Base-by-base conservation (phyloP, 2,888 invertebrate genomes). In the Timandra comae region DNA sequence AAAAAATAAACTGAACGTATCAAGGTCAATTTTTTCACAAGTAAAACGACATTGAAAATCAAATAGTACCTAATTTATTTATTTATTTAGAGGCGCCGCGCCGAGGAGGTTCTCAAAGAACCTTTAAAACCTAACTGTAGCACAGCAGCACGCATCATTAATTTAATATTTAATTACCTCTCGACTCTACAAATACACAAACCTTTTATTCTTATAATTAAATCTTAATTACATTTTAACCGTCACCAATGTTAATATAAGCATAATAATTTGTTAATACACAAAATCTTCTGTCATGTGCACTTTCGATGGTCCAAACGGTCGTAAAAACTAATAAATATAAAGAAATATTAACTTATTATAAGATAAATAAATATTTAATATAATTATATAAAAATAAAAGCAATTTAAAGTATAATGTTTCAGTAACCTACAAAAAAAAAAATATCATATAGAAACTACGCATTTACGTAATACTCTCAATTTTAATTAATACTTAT, bases 291-390 rank as follows among this genome's bases (percentile, higher is more conserved):
- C 63, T 69, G 77, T 73, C 72, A 80, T 81, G 82, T 84, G 82
- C 71, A 81, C 60, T 77, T 80, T 78, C 63, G 78, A 74, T 61
- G 79, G 82, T 82, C 82, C 81, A 59, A 54, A 50, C 59, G 76
- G 71, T 77, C 76, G 54, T 51, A 47, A 33, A 35, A 38, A 33
- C 35, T 38, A 38, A 41, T 43, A 37, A 35, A 22, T 8, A 27
- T 22, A 29, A 24, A 24, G 3, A 24, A 11, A 24, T 2, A 9
- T 5, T 7, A n/a, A n/a, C 11, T 11, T 24, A 11, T 11, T 11
- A 9, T 24, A 16, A 16, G 16, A 5, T 16, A 16, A 16, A 16
- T 5, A 5, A 16, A 16, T 16, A n/a, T n/a, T n/a, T n/a, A n/a
- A n/a, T n/a, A n/a, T n/a, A n/a, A n/a, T n/a, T n/a, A n/a, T n/a